These are phyloP conservation scores for Lasioglossum pauxillum DNA, from an alignment of 2,888 invertebrate genomes.

Conservation along the genomic window DNA sequence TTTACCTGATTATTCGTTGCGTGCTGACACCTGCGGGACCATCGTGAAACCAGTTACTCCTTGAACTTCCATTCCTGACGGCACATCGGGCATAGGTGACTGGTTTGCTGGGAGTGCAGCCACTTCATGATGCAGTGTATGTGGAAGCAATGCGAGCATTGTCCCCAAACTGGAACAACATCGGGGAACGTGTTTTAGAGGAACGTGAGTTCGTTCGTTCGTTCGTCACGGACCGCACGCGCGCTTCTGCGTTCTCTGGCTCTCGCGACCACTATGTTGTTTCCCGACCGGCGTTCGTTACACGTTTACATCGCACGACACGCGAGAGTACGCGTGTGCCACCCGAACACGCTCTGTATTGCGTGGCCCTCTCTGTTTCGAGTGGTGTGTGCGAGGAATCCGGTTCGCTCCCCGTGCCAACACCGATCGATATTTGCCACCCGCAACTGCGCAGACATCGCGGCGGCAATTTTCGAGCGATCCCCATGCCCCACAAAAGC, in stretches of 20 bases:
- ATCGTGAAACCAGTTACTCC: constrained; percentile 84
- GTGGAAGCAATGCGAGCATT: constrained; percentile 99
- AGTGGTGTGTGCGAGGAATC: constrained; percentile 50
- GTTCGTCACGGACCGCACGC: background rate
- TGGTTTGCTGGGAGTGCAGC: constrained; percentile 96
- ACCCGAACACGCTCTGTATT: constrained; percentile 33
- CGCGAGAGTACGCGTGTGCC: constrained; percentile 50
- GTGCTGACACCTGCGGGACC: constrained; percentile 80
- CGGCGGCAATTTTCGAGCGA: constrained; percentile 63
- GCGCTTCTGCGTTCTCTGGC: constrained; percentile 35
- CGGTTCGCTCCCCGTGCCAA: constrained; percentile 55
- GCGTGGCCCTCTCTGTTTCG: constrained; percentile 12
- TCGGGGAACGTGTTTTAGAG: constrained; percentile 33
- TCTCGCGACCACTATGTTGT: constrained; percentile 26
- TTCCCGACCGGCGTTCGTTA: constrained; percentile 33
- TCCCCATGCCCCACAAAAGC: background rate
- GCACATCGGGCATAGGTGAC: constrained; percentile 98
- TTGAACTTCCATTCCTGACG: constrained; percentile 99
- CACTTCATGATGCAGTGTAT: constrained; percentile 99
- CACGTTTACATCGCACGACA: constrained; percentile 49
- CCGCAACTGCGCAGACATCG: constrained; percentile 68
- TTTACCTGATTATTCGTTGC: constrained; percentile 74
- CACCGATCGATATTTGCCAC: constrained; percentile 72
- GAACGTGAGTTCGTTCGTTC: background rate
- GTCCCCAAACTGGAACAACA: constrained; percentile 93